phyloP scores from a whole-genome alignment of 2,113 vertebrate species.

The Aldabrachelys gigantea region DNA sequence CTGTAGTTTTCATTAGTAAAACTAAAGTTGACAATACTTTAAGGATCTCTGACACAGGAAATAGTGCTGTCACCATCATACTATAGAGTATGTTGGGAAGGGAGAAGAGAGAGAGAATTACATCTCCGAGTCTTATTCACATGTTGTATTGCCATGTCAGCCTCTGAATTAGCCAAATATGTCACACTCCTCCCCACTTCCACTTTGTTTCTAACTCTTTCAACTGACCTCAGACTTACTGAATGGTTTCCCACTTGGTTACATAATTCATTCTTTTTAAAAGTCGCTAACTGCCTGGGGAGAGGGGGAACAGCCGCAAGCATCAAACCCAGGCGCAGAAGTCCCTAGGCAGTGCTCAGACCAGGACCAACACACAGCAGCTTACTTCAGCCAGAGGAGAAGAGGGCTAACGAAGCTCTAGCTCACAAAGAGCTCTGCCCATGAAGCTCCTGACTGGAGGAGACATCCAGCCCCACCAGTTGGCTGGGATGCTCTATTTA shows the following conservation, averaged over 20 bases:
- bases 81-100: neutral
- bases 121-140: neutral
- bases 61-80: neutral
- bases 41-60: neutral
- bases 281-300: neutral
- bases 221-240: neutral
- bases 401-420: neutral
- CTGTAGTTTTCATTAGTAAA: neutral
- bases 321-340: neutral
- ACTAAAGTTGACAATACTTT: neutral
- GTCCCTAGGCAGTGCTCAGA: neutral
- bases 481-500: neutral
- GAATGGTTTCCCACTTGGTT: neutral
- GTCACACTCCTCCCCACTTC: neutral
- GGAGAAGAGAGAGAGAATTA: neutral
- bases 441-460: neutral
- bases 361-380: neutral
- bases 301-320: neutral
- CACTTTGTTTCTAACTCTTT: neutral
- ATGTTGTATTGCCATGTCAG: neutral
- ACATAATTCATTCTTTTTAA: neutral
- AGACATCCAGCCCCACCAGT: neutral
- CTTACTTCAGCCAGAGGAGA: neutral
- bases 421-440: neutral
- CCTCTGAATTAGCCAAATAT: neutral